These are phyloP conservation scores for Drosophila saltans DNA, from an alignment of 1,140 invertebrate genomes.

Conservation along the genomic window DNA sequence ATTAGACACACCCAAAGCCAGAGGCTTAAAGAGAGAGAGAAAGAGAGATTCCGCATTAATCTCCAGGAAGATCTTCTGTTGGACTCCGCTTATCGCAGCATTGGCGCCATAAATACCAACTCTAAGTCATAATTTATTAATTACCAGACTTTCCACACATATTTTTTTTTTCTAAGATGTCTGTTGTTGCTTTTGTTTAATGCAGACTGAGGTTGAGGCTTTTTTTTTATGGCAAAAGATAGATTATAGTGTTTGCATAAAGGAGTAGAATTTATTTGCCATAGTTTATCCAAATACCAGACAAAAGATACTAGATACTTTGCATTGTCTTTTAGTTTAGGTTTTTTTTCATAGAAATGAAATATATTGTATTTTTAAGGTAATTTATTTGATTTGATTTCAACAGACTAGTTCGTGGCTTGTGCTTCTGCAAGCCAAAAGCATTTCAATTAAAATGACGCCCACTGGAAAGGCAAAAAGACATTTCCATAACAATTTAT, in stretches of 20 bases:
- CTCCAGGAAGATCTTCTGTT: slow-evolving; percentile 56
- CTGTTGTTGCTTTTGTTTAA: slow-evolving; percentile 11
- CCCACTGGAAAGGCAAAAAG: slow-evolving; percentile 49
- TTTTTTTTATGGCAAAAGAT: slow-evolving; percentile 14
- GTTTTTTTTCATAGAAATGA: slow-evolving; percentile 3
- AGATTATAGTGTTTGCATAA: slow-evolving; percentile 35
- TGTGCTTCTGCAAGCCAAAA: slow-evolving; percentile 42
- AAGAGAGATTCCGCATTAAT: slow-evolving; percentile 53
- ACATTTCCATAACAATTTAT: slow-evolving; percentile 77
- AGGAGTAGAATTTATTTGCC: slow-evolving; percentile 16
- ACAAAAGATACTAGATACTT: background rate
- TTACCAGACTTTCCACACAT: slow-evolving; percentile 76
- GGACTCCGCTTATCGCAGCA: slow-evolving; percentile 50
- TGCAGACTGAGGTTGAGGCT: slow-evolving; percentile 51
- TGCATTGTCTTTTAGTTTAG: background rate
- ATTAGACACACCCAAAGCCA: slow-evolving; percentile 69
- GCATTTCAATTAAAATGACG: slow-evolving; percentile 74
- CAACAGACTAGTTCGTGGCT: slow-evolving; percentile 31
- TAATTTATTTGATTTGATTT: slow-evolving; percentile 44
- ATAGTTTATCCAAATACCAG: background rate
- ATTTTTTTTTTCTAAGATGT: slow-evolving; percentile 30
- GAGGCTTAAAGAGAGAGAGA: slow-evolving; percentile 33
- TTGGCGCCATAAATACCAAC: slow-evolving; percentile 74
- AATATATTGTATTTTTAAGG: slow-evolving; percentile 22
- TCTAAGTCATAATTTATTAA: slow-evolving; percentile 76